phyloP scores from a whole-genome alignment of 1,140 invertebrate genomes.

The Carcinoscorpius rotundicauda region DNA sequence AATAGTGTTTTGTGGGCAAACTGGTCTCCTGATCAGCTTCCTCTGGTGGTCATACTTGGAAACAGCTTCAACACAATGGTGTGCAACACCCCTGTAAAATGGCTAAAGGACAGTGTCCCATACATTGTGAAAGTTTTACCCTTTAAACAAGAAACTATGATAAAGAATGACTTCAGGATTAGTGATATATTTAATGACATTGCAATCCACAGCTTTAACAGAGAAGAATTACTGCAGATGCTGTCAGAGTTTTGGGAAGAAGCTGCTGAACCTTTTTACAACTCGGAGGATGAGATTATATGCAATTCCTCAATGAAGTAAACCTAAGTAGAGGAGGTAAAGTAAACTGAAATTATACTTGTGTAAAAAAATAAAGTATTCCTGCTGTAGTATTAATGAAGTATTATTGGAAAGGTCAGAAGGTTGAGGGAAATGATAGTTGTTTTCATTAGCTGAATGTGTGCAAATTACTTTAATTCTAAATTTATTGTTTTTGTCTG shows the following conservation, averaged over 20 bases:
- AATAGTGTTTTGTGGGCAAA: not conserved
- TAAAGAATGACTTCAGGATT: not conserved
- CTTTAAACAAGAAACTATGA: not conserved
- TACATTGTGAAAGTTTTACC: not conserved
- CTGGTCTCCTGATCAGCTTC: not conserved
- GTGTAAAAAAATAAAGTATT: too few species aligned
- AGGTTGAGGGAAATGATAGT: too few species aligned
- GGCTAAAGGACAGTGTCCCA: not conserved
- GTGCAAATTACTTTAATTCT: too few species aligned
- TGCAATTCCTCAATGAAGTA: too few species aligned
- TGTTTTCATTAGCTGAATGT: too few species aligned
- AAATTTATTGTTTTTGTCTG: too few species aligned
- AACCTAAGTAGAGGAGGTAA: too few species aligned
- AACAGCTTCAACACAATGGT: not conserved
- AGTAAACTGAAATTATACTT: too few species aligned
- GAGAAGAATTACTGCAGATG: not conserved
- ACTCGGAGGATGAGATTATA: not conserved
- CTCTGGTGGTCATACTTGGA: not conserved
- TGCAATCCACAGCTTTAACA: not conserved
- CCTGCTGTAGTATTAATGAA: too few species aligned
- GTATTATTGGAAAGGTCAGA: too few species aligned
- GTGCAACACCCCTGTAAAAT: not conserved
- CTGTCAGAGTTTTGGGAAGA: not conserved
- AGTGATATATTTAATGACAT: conserved; percentile 1
- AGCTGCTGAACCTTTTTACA: not conserved